These are phyloP conservation scores for Phacellophora camtschatica DNA, from an alignment of 30 jellyfish, hydroid and myxozoan genomes.

Conservation along the genomic window DNA sequence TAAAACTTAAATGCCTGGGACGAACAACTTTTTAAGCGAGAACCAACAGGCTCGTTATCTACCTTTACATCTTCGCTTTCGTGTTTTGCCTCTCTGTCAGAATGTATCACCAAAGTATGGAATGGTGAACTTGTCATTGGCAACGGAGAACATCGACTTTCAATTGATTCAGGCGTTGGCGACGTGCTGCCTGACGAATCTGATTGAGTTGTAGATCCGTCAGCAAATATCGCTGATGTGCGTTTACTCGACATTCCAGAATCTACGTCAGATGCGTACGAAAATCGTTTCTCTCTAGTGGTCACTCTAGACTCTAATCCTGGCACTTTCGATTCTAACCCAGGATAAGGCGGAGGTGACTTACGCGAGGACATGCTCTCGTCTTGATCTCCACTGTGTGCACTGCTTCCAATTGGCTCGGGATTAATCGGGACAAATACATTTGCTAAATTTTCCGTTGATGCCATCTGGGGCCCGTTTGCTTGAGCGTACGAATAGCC, in stretches of 20 bases:
- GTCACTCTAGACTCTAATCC: constrained; percentile 43
- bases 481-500: constrained; percentile 5
- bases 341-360: constrained; percentile 76
- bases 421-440: constrained; percentile 60
- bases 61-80: constrained; percentile 28
- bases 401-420: constrained; percentile 4
- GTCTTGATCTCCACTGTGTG: constrained; percentile 24
- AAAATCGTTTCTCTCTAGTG: constrained; percentile 60
- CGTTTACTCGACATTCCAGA: constrained; percentile 72
- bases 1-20: constrained; percentile 96
- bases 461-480: neutral
- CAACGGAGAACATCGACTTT: constrained; percentile 96
- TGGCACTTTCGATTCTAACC: constrained; percentile 37
- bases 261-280: constrained; percentile 84
- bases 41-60: constrained; percentile 39
- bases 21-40: constrained; percentile 84
- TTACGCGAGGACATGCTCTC: constrained; percentile 23
- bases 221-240: constrained; percentile 67
- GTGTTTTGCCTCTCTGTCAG: constrained; percentile 21
- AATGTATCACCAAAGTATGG: constrained; percentile 84
- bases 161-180: constrained; percentile 88
- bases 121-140: constrained; percentile 89
- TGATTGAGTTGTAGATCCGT: constrained; percentile 67
- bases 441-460: constrained; percentile 35
- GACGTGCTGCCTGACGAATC: constrained; percentile 95